Base-by-base conservation (phyloP, 2,888 invertebrate species). In the Cephus pygmeus region DNA sequence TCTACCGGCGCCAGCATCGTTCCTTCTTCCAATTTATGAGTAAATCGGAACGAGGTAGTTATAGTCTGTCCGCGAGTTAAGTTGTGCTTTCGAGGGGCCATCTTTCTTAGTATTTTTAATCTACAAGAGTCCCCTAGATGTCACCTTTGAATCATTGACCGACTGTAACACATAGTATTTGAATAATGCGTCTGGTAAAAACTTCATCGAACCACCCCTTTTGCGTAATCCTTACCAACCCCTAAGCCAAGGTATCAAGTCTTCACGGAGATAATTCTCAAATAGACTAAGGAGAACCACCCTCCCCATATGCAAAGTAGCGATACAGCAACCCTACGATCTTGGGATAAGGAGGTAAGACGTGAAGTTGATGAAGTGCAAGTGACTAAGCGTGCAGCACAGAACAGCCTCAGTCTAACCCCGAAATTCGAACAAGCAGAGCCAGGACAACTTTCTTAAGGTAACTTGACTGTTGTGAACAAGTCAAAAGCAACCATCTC, bases 301-400 rank as follows among this genome's bases (percentile, higher is more conserved):
- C 23, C 23, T 56, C 23, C 56, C 56, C 15, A 56, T 23, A 23
- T 56, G 56, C 23, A 56, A 56, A 56, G 56, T 56, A 56, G 9
- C 23, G 56, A 34, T 31, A 71, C 31, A 11, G 6, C 71, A 71
- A 71, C 6, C 31, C 4, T 9, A 71, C 71, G 71, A 31, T 12
- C 4, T 31, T 34, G 33, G 12, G 31, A 30, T 15, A 34, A 71
- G 33, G 71, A 31, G 9, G 11, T 34, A 23, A 34, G 15, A 36
- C 74, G 23, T n/a, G 74, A 74, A 36, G 31, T 36, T 74, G 74
- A 74, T 36, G 74, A 74, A 74, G 74, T 74, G 23, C 35, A 35
- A 74, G 35, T n/a, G 34, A 74, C 35, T 74, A 23, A 36, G 74
- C 74, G 35, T 74, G 74, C 34, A 74, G 12, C n/a, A 30, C 74